Evolutionary conservation across 2,113 vertebrate genomes (phyloP).

Genomic region (Conger conger): DNA sequence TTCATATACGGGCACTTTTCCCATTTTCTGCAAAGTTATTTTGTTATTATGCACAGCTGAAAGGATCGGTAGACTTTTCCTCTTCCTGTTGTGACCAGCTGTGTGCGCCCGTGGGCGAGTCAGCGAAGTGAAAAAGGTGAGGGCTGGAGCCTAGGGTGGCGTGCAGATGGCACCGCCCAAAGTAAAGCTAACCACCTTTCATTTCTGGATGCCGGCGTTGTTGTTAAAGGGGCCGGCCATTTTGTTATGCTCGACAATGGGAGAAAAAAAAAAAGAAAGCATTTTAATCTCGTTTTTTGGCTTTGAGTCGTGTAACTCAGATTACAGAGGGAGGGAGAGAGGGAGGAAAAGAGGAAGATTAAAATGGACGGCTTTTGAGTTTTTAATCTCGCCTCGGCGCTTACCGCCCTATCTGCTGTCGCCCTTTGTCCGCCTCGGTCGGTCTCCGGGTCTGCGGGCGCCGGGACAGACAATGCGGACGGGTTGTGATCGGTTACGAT

Average conservation of each 20-base stretch:
- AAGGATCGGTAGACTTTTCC: not conserved
- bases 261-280: not conserved
- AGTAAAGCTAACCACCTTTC: no score
- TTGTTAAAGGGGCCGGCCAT: not conserved
- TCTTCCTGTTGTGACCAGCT: not conserved
- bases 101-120: not conserved
- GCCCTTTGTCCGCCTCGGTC: not conserved
- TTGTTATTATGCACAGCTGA: not conserved
- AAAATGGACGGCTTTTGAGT: constrained; percentile 3
- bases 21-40: not conserved
- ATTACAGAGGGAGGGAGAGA: not conserved
- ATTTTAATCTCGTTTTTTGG: constrained; percentile 13
- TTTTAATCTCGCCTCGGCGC: not conserved
- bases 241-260: not conserved
- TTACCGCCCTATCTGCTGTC: not conserved
- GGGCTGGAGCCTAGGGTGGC: not conserved
- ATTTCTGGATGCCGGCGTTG: not conserved
- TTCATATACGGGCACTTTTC: not conserved
- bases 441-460: not conserved
- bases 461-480: not conserved
- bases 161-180: not conserved
- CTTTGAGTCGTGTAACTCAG: not conserved
- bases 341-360: not conserved
- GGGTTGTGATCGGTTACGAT: not conserved
- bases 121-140: not conserved